Base-by-base conservation (phyloP, 2,113 vertebrate genomes). In the Laterallus jamaicensis region DNA sequence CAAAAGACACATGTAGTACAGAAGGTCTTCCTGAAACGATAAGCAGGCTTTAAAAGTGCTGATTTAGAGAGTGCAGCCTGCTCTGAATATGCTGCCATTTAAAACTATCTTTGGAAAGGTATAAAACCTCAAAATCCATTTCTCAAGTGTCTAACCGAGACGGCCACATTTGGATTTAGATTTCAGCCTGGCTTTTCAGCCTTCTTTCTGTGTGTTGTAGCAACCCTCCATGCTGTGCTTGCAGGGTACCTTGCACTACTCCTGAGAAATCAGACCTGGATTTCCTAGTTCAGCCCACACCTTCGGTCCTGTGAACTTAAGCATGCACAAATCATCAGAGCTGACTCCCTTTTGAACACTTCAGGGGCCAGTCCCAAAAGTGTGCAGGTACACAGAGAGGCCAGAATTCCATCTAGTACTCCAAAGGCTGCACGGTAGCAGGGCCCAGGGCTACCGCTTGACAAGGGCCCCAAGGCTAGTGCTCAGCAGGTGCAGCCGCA, bases 191-290 rank as follows among this genome's bases (percentile, higher is more conserved):
- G 1, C 60, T 92, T 82, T 59, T 40, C 66, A 81, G 58, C 31
- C 11, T 47, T 59, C 29, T 19, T 92, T 84, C 74, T 47, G 15
- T 28, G 49, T 8, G 6, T 49, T 82, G 55, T 31, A 54, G 82
- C 39, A 79, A 52, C 40, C 15, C 37, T 56, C 3, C 4, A 11
- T 25, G 32, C 32, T 3, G 5, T 17, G 32, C 14, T 59, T 76
- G 37, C 11, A 58, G 66, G 81, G 68, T 18, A 68, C 19, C 49
- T 35, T 35, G 17, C 6, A 70, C 26, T 0, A 0, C 29, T 56
- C 42, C 29, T 88, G 40, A 82, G 58, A 75, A 82, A 76, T 37
- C 18, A 73, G 60, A 60, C 55, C 15, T 20, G 19, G 37, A 79
- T 82, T 93, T 55, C 66, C 52, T 8, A 68, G 6, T 28, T 87